These are phyloP conservation scores for Lepus americanus DNA, from an alignment of 2,113 vertebrate species.

Conservation along the genomic window DNA sequence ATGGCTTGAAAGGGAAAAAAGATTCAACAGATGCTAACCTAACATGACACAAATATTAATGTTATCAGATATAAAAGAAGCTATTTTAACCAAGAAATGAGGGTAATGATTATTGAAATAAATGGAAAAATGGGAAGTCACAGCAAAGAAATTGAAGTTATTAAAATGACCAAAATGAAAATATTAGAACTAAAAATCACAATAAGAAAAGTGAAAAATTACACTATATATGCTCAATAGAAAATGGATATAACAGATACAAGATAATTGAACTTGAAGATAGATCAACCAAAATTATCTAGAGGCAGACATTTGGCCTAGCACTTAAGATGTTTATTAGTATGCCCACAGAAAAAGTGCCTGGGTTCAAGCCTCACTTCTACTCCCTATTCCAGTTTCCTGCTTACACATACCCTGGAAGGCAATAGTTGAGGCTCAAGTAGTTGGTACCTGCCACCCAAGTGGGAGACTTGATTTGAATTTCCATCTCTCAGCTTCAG, in stretches of 20 bases:
- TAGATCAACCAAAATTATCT: background rate
- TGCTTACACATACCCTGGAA: no score
- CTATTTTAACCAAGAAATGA: background rate
- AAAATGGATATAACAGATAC: background rate
- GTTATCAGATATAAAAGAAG: background rate
- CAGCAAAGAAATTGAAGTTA: background rate
- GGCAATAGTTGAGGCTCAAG: no score
- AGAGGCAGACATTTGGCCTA: no score
- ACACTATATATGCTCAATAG: background rate
- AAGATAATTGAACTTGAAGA: conserved; percentile 5
- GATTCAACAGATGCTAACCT: background rate
- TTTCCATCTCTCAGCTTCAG: no score
- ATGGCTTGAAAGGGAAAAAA: background rate
- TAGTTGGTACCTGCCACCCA: no score
- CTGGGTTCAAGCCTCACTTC: no score
- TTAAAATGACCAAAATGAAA: background rate
- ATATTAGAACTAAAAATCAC: conserved; percentile 6
- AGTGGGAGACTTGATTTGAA: no score
- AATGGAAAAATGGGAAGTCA: background rate
- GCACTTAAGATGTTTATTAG: background rate
- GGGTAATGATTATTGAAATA: background rate
- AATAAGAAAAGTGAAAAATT: conserved; percentile 10
- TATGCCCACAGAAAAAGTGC: no score
- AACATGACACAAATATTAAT: background rate
- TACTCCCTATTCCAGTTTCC: no score